Base-by-base conservation (phyloP, 2,113 vertebrate species). In the Micronycteris hirsuta region DNA sequence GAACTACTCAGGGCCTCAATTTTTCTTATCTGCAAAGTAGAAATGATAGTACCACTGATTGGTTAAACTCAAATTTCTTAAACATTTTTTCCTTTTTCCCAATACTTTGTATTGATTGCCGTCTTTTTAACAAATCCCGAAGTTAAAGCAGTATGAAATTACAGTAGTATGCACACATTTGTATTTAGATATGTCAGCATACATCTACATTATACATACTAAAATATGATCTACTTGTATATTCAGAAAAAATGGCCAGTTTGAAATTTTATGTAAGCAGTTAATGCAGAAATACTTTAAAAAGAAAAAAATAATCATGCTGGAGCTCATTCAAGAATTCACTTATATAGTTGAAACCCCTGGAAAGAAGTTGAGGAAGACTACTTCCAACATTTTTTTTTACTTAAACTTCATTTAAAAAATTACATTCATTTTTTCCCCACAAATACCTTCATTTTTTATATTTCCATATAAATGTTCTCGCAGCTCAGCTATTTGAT, bases 391-490 rank as follows among this genome's bases (percentile, higher is more conserved):
- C 10, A 4, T 89, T 93, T 94, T 91, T 84, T 83, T 33, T 90
- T 77, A 89, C 15, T 89, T 89, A 94, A 88, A 61, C 71, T 82
- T 83, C 9, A 83, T 67, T 70, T 73, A 76, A 58, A 90, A 94
- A 47, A 61, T 31, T 61, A 1, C 58, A 61, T 61, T 61, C 24
- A 28, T 61, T 61, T 61, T 12, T 70, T 92, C 61, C n/a, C 31
- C 52, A 74, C 16, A 91, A 68, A 92, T 78, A n/a, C 14, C 24
- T 85, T 81, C 63, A 78, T 89, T 71, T 82, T 81, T 24, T 88
- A 8, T 92, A 20, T 84, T 96, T 95, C 67, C 58, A 20, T 45
- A 3, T 70, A 88, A 73, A 47, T 77, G 80, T 97, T 94, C 97
- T 63, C 71, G 88, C 47, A 78, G 0, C 7, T 58, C 22, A 84